These are phyloP conservation scores for Anthopleura sola DNA, from an alignment of 64 coral and sea anemone species.

Conservation along the genomic window DNA sequence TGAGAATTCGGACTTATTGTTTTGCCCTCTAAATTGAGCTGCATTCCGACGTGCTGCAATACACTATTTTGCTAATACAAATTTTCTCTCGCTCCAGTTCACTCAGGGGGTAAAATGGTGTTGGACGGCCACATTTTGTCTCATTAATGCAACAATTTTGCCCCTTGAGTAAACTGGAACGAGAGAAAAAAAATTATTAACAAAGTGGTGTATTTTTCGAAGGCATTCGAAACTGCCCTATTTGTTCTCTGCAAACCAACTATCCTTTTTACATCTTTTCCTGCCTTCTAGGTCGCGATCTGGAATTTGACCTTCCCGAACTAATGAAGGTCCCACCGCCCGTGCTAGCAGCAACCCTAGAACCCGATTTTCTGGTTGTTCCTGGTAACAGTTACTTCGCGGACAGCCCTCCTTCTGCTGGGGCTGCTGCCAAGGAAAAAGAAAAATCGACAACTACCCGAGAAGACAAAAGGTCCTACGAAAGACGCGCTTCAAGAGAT, in stretches of 20 bases:
- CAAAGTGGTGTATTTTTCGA: too few relatives aligned
- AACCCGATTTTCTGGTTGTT: constrained; percentile 91
- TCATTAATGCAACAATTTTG: too few relatives aligned
- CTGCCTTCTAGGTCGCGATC: background rate
- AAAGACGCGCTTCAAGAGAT: background rate
- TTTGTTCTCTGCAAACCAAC: background rate
- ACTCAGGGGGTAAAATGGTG: too few relatives aligned
- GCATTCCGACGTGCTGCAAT: too few relatives aligned
- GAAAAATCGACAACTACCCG: background rate
- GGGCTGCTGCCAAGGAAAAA: background rate
- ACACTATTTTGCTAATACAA: too few relatives aligned
- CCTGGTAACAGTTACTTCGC: constrained; percentile 56
- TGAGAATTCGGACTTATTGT: too few relatives aligned
- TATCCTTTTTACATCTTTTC: background rate
- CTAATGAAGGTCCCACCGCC: constrained; percentile 80
- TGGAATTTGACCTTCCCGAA: background rate
- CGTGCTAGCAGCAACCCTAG: constrained; percentile 69
- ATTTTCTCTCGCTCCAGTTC: too few relatives aligned
- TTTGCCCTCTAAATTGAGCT: too few relatives aligned
- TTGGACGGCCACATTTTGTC: too few relatives aligned
- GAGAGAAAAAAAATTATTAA: too few relatives aligned
- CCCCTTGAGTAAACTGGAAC: too few relatives aligned
- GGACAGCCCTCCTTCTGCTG: constrained; percentile 45
- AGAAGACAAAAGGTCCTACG: background rate
- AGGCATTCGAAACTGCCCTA: background rate